These are phyloP conservation scores for Drosophila mulleri DNA, from an alignment of 2,888 invertebrate species.

Conservation along the genomic window DNA sequence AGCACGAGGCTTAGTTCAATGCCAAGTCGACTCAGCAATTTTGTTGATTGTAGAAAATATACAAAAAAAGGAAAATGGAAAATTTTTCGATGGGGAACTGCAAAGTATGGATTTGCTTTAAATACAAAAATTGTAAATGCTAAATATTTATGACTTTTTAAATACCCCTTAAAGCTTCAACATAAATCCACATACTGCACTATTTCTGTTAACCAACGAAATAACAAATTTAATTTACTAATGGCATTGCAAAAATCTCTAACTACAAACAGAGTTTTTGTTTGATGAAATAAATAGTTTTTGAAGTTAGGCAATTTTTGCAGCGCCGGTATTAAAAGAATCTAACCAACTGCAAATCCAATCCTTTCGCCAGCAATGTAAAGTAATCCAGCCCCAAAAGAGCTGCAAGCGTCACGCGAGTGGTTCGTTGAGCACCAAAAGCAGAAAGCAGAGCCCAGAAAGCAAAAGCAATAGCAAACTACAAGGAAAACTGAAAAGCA, in stretches of 20 bases:
- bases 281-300: background rate
- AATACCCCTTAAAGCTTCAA: background rate
- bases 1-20: background rate
- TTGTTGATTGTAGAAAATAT: background rate
- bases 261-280: background rate
- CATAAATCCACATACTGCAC: background rate
- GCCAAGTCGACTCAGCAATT: background rate
- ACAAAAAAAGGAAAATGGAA: background rate
- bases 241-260: background rate
- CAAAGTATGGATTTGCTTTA: background rate
- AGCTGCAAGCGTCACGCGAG: slow-evolving; percentile 53
- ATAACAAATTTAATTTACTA: background rate
- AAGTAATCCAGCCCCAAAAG: slow-evolving; percentile 39
- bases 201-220: background rate
- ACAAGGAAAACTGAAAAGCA: slow-evolving; percentile 60
- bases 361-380: slow-evolving; percentile 25
- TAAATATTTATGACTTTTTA: background rate
- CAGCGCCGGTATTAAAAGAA: slow-evolving; percentile 13
- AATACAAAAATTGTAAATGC: background rate
- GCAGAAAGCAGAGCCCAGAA: slow-evolving; percentile 24
- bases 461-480: slow-evolving; percentile 41
- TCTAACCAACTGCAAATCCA: slow-evolving; percentile 28
- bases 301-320: background rate
- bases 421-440: slow-evolving; percentile 51
- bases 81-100: background rate